Evolutionary conservation across 2,888 invertebrate species (phyloP), one percentile per base, ranked within the genome.

Genomic region (Chaetogeoica ovagalla): DNA sequence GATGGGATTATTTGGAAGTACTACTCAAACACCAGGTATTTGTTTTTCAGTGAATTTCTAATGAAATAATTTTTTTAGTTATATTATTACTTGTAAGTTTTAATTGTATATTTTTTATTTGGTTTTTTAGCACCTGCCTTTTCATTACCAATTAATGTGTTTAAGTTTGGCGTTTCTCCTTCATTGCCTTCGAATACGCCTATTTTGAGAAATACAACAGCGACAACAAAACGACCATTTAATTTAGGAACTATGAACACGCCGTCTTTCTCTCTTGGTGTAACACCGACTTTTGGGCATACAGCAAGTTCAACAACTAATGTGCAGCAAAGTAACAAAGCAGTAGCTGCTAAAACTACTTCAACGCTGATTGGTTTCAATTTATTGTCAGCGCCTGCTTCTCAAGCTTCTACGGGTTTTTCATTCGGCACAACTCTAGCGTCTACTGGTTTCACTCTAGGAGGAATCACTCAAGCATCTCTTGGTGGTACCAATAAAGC

Each of bases 191-290:
- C 70, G 5, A 73, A 30, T 73, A 73, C 72, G n/a, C 37, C 72
- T 13, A 63, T n/a, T 63, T 48, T 72, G 13, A n/a, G 68, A 8
- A 30, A 55, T 19, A 43, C 60, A 62, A 19, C 70, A 52, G 52
- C 48, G 72, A n/a, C 68, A 59, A 43, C 70, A 71, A 71, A 63
- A 62, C 71, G 71, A 37, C 19, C 65, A 96, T 96, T 86, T 96
- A 96, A 86, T 71, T 79, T 79, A 43, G 57, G 77, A 1, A 13
- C 88, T 96, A 83, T 89, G 96, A 85, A 96, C 96, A 84, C 96
- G 96, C 86, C 96, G 96, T 86, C 97, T 52, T 81, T 81, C 15
- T 60, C 68, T 37, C 55, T 81, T 52, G 62, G 81, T 55, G 19
- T 39, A n/a, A 70, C 71, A 11, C 71, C 79, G 48, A 71, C 21